phyloP scores from a whole-genome alignment of 2,113 vertebrate species.

The Phaetusa simplex region DNA sequence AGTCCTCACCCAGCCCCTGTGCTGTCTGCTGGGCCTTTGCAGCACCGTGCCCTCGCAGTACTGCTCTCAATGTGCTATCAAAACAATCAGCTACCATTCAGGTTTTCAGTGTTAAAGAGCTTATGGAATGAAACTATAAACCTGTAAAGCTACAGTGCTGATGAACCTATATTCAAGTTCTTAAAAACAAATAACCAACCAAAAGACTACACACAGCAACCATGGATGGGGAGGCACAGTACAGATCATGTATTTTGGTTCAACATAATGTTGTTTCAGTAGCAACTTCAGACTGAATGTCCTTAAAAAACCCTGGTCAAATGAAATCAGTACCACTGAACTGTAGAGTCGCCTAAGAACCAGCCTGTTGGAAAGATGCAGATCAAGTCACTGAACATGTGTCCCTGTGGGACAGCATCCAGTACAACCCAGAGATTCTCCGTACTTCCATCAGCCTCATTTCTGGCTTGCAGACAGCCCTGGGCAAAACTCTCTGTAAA shows the following conservation, averaged over 20 bases:
- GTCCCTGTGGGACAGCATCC: neutral
- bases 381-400: fast-evolving
- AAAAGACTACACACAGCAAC: neutral
- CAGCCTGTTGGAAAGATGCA: neutral
- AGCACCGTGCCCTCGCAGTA: fast-evolving
- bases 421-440: neutral
- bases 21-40: neutral
- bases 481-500: neutral
- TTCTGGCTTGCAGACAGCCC: fast-evolving
- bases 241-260: fast-evolving
- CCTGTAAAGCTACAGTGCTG: neutral
- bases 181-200: neutral
- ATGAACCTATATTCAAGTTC: neutral
- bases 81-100: neutral
- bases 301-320: neutral
- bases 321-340: neutral
- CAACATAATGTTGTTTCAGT: neutral
- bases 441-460: neutral
- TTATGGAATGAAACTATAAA: neutral
- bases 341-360: fast-evolving
- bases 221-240: fast-evolving
- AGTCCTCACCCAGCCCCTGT: neutral
- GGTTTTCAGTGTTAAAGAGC: neutral
- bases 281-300: neutral
- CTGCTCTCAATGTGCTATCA: neutral